phyloP scores from a whole-genome alignment of 2,888 invertebrate species.

The Stictocephala bisonia region DNA sequence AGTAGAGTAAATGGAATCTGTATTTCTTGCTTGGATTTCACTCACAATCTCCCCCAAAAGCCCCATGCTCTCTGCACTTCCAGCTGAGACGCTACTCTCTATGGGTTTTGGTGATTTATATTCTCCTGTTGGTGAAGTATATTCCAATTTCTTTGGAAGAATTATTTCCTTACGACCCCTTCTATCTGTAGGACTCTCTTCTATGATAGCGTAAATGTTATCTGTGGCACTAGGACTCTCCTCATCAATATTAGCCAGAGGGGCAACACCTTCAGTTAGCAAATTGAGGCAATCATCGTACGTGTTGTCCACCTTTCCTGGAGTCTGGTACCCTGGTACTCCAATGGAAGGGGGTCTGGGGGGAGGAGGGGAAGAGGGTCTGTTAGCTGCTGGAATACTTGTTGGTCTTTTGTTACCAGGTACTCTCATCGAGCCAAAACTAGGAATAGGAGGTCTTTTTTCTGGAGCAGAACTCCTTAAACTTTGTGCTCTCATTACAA shows the following conservation, averaged over 20 bases:
- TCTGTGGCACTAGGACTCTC: conserved; percentile 71
- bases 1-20: conserved; percentile 88
- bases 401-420: conserved; percentile 76
- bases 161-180: conserved; percentile 62
- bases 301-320: conserved; percentile 63
- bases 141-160: conserved; percentile 63
- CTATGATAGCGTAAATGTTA: conserved; percentile 89
- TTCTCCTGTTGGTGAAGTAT: conserved; percentile 68
- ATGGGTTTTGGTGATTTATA: conserved; percentile 66
- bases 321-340: conserved; percentile 71
- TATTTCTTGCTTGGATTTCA: conserved; percentile 87
- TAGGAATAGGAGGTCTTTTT: conserved; percentile 74
- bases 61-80: conserved; percentile 75
- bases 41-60: conserved; percentile 87
- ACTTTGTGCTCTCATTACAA: conserved; percentile 83
- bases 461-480: conserved; percentile 72
- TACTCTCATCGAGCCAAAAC: conserved; percentile 86
- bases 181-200: conserved; percentile 73
- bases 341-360: conserved; percentile 62
- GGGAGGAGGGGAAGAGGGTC: conserved; percentile 63
- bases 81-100: conserved; percentile 61
- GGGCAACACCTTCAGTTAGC: conserved; percentile 68
- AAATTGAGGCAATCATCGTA: conserved; percentile 84
- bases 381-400: conserved; percentile 81
- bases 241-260: conserved; percentile 72